Conservation (phyloP, 2,888 invertebrate species). For the Nemotelus pantherinus region DNA sequence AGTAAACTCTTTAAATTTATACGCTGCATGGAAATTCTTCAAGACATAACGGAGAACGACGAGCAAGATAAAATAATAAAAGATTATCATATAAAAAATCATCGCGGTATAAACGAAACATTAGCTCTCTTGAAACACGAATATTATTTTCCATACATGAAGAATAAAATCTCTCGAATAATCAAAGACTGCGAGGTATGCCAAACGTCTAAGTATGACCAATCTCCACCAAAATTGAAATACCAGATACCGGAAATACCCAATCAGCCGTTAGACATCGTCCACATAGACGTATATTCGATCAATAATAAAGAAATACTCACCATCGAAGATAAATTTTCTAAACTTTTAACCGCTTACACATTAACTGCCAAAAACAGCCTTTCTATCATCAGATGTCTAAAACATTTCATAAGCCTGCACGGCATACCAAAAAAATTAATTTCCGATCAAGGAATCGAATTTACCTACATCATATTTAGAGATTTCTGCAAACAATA, state of each 20-base stretch:
- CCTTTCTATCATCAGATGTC: neutral
- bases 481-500: slow-evolving; percentile 35
- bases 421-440: neutral
- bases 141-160: slow-evolving; percentile 32
- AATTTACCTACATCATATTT: neutral
- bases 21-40: slow-evolving; percentile 11
- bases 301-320: neutral
- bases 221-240: slow-evolving; percentile 12
- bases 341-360: neutral
- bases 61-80: slow-evolving; percentile 43
- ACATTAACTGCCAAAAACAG: neutral
- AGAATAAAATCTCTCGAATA: slow-evolving; percentile 20
- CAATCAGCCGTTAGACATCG: neutral
- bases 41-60: slow-evolving; percentile 33
- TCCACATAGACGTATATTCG: neutral
- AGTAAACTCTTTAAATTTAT: slow-evolving; percentile 29
- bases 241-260: neutral
- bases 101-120: slow-evolving; percentile 31
- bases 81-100: slow-evolving; percentile 42
- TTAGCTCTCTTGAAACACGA: too few relatives aligned
- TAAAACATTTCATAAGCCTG: neutral
- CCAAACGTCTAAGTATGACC: neutral
- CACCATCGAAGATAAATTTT: neutral
- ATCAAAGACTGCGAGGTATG: neutral
- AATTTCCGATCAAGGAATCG: neutral